A percentile compares a stretch with the other conserved stretches of the same genome.
Evolutionary conservation across 2,797 vertebrate species (phyloP).

Genomic region (Acipenser ruthenus): DNA sequence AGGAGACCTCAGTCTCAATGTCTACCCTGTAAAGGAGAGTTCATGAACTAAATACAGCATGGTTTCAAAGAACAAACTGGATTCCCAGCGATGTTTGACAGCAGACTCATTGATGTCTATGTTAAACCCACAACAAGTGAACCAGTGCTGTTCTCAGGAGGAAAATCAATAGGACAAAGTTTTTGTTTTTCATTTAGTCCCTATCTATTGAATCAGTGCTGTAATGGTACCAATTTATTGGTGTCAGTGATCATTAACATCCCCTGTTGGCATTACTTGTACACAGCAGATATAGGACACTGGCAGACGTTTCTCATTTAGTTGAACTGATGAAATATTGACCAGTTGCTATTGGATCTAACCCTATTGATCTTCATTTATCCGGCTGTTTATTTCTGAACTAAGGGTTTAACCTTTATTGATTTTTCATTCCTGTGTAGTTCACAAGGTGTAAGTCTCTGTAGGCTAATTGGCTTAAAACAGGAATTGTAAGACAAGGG

Average conservation of each 20-base stretch:
- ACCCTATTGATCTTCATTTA: constrained; percentile 68
- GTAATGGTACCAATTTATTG: constrained; percentile 51
- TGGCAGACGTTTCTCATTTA: constrained; percentile 23
- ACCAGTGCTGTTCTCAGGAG: constrained; percentile 28
- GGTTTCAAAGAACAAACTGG: constrained; percentile 4
- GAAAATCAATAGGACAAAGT: constrained; percentile 55
- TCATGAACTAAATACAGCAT: not conserved
- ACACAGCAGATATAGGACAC: constrained; percentile 17
- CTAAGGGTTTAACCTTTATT: constrained; percentile 65
- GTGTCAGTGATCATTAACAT: constrained; percentile 53
- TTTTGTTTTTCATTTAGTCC: constrained; percentile 39
- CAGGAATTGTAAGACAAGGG: not conserved
- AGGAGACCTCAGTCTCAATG: too few species aligned
- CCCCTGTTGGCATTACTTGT: constrained; percentile 29
- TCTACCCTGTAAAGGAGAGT: too few species aligned
- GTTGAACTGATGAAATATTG: constrained; percentile 60
- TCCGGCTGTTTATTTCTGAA: constrained; percentile 74
- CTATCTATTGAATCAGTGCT: constrained; percentile 44
- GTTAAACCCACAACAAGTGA: constrained; percentile 37
- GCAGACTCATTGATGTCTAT: constrained; percentile 22
- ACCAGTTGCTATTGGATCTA: constrained; percentile 59
- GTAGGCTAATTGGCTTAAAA: constrained; percentile 57
- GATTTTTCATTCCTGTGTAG: constrained; percentile 56
- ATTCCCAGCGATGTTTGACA: constrained; percentile 21
- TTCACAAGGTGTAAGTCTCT: constrained; percentile 58